Base-by-base conservation (phyloP, 2,888 invertebrate genomes). In the Heliconius cydno region DNA sequence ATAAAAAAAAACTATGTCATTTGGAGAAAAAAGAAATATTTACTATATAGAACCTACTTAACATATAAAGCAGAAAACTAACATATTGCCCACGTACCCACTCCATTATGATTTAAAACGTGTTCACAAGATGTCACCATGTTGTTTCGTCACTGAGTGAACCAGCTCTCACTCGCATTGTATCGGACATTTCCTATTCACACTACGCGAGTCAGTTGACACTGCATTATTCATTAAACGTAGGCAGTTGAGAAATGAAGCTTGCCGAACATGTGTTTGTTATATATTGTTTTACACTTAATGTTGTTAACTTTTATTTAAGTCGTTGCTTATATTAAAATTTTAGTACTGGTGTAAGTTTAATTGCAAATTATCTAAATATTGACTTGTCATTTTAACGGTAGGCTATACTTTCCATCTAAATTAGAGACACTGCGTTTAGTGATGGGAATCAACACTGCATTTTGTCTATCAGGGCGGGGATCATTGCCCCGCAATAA, bases 131-230 rank as follows among this genome's bases (percentile, higher is more conserved):
- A 78, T 75, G 76, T 78, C 87, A 86, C 75, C 28, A 86, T 84
- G 86, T 86, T 84, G 86, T 86, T 86, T 82, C 84, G 83, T 82
- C 57, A 81, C 46, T 74, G 22, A 77, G 66, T 80, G 60, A 70
- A 78, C 72, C 74, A 78, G 77, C 79, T 80, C 68, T 79, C 78
- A 70, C 76, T 74, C 68, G 63, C 46, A 74, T 77, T 79, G 78
- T 78, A 52, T 65, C 30, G 70, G 46, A 68, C 63, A 72, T 68
- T 81, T 78, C 68, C 77, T 82, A 74, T 82, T 82, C 78, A 80
- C 80, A 80, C 74, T 65, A 73, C 76, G 74, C 67, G 65, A 63
- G 73, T 73, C 70, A 52, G 68, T 73, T 66, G 78, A 77, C 65
- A 52, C 82, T 81, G 78, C 78, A 77, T 81, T 81, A 82, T 83